phyloP scores from a whole-genome alignment of 1,140 invertebrate genomes.

The Leptoteleia sp. region DNA sequence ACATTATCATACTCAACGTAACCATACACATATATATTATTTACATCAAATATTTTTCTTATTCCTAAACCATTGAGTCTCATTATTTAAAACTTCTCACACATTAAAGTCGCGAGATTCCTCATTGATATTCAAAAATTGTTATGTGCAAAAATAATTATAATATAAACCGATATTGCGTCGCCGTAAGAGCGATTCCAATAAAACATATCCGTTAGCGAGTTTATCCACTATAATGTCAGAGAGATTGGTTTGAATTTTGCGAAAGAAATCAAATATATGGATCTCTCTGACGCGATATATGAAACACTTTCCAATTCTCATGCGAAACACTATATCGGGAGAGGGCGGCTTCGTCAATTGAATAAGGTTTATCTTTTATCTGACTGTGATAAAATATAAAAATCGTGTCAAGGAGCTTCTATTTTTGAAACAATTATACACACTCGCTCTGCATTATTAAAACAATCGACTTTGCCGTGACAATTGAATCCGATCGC shows the following conservation, averaged over 20 bases:
- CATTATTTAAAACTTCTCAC: too few relatives aligned
- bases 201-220: not conserved
- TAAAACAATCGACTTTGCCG: constrained; percentile 11
- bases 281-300: constrained; percentile 19
- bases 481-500: not conserved
- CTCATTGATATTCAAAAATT: too few relatives aligned
- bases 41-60: too few relatives aligned
- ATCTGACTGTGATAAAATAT: constrained; percentile 9
- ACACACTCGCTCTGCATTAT: constrained; percentile 5
- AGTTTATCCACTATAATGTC: constrained; percentile 10
- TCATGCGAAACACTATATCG: constrained; percentile 15
- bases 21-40: too few relatives aligned
- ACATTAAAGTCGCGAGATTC: too few relatives aligned
- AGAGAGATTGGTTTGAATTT: constrained; percentile 11
- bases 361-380: constrained; percentile 22
- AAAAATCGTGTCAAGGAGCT: constrained; percentile 33
- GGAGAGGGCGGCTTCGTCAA: constrained; percentile 19
- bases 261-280: constrained; percentile 7
- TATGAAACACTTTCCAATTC: constrained; percentile 19
- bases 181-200: not conserved
- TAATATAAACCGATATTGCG: too few relatives aligned
- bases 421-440: constrained; percentile 34
- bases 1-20: too few relatives aligned
- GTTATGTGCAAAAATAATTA: too few relatives aligned
- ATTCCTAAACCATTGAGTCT: too few relatives aligned